These are phyloP conservation scores for Sciaenops ocellatus DNA, from an alignment of 2,797 vertebrate genomes.

Conservation along the genomic window DNA sequence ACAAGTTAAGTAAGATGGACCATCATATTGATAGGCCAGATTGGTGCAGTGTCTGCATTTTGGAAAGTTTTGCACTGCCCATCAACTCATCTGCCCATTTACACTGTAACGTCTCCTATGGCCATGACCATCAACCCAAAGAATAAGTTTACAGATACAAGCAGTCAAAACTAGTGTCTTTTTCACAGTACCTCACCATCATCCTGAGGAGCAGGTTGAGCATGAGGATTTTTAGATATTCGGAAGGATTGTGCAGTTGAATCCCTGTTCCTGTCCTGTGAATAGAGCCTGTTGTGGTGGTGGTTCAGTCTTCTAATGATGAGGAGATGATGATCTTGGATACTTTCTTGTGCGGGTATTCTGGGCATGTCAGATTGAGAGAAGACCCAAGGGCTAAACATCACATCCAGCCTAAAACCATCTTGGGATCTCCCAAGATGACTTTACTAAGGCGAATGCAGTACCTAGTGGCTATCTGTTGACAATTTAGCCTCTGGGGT, in stretches of 20 bases:
- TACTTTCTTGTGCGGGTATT: slow-evolving; percentile 3
- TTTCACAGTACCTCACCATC: background rate
- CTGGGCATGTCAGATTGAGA: background rate
- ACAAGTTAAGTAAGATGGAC: background rate
- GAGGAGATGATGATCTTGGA: background rate
- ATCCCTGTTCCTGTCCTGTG: background rate
- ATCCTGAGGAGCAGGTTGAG: background rate
- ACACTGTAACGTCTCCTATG: background rate
- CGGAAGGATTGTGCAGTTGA: background rate
- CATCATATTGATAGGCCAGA: background rate
- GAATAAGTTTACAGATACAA: background rate
- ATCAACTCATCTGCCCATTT: background rate
- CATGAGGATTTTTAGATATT: background rate
- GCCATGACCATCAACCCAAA: background rate
- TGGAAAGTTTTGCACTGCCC: background rate
- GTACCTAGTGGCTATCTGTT: no score
- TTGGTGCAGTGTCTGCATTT: background rate
- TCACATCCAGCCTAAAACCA: background rate
- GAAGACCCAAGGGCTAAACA: background rate
- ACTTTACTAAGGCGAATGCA: background rate
- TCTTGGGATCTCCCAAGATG: background rate
- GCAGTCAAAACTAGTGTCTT: background rate
- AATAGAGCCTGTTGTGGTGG: background rate
- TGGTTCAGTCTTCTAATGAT: background rate
- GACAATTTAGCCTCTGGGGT: no score